A percentile compares a stretch with the other conserved stretches of the same genome.
Evolutionary conservation across 35 echinoderm and acorn worm species (phyloP).

Genomic region (Lytechinus variegatus): DNA sequence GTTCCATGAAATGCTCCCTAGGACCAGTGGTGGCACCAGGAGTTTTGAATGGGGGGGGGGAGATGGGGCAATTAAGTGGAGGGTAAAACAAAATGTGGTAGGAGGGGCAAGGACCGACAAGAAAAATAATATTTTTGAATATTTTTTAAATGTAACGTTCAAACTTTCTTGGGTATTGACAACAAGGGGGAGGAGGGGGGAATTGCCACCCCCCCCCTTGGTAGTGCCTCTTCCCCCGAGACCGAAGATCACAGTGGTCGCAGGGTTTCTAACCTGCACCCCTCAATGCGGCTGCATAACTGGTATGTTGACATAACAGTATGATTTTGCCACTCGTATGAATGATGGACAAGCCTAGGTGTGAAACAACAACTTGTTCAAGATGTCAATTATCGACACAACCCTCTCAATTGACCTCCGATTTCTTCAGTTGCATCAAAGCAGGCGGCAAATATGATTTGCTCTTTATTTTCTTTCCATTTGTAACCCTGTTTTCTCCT

Average conservation of each 20-base stretch:
- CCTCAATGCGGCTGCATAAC: background rate
- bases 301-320: background rate
- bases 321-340: background rate
- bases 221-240: too few species aligned
- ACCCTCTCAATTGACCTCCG: background rate
- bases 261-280: background rate
- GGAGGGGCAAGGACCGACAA: too few species aligned
- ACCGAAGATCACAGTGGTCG: background rate
- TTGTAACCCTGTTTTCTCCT: background rate
- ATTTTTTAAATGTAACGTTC: too few species aligned
- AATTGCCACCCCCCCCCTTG: too few species aligned
- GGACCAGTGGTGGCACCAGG: too few species aligned
- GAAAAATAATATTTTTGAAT: too few species aligned
- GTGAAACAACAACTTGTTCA: background rate
- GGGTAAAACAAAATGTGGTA: too few species aligned
- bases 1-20: too few species aligned
- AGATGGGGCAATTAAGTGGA: too few species aligned
- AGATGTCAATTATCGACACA: background rate
- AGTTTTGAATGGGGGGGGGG: too few species aligned
- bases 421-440: background rate
- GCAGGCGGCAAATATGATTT: background rate
- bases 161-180: too few species aligned
- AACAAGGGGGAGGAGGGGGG: too few species aligned
- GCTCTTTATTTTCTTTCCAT: slow-evolving; percentile 13
- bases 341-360: background rate